phyloP scores from a whole-genome alignment of 2,797 vertebrate species.

The Sandelia bainsii region DNA sequence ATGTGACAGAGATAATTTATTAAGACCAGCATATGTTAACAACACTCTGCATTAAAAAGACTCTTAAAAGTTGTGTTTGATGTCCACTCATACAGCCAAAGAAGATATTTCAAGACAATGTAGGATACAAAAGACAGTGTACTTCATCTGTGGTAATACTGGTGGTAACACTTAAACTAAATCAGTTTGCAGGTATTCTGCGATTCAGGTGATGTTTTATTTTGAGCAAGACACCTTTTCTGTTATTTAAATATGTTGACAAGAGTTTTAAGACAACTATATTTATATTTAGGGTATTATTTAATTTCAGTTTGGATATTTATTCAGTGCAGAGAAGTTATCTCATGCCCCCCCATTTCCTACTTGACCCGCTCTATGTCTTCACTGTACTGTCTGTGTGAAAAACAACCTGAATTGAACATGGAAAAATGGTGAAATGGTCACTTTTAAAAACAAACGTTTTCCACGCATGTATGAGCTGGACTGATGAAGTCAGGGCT shows the following conservation, averaged over 20 bases:
- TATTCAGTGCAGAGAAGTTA: not conserved
- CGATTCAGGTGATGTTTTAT: not conserved
- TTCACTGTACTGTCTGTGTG: slow-evolving; percentile 9
- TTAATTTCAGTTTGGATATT: not conserved
- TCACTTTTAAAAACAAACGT: slow-evolving; percentile 7
- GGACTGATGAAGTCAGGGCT: slow-evolving; percentile 50
- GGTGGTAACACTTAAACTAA: not conserved
- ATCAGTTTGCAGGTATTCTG: not conserved
- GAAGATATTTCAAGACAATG: slow-evolving; percentile 43
- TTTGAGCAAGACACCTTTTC: not conserved
- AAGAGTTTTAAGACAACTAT: not conserved
- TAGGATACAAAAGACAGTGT: not conserved
- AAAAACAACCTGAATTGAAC: slow-evolving; percentile 13
- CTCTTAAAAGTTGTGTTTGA: slow-evolving; percentile 76
- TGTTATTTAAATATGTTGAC: not conserved
- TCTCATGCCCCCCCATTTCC: not conserved
- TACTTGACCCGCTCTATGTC: slow-evolving; percentile 2
- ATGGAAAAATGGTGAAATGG: slow-evolving; percentile 34
- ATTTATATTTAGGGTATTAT: not conserved
- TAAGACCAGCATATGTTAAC: slow-evolving; percentile 94
- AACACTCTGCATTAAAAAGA: slow-evolving; percentile 66
- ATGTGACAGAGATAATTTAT: slow-evolving; percentile 93
- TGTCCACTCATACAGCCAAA: slow-evolving; percentile 61
- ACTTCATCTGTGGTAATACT: not conserved
- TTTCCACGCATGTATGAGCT: slow-evolving; percentile 49